phyloP scores from a whole-genome alignment of 2,888 invertebrate species.

The Drosophila neotestacea region DNA sequence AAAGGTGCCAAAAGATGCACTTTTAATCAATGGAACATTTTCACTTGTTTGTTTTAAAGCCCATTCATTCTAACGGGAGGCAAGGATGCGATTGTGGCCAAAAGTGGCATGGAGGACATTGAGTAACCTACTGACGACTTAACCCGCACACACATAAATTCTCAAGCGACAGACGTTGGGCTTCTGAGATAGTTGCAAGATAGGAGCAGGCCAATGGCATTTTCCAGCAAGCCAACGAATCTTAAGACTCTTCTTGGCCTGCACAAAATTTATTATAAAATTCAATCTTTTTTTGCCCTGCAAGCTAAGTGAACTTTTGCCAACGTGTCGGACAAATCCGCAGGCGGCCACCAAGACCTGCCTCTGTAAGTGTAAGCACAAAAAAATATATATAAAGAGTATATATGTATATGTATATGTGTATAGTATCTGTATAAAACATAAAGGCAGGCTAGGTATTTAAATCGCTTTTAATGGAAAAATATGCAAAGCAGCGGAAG shows the following conservation, averaged over 20 bases:
- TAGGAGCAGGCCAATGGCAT: constrained; percentile 31
- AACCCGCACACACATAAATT: constrained; percentile 72
- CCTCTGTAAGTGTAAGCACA: constrained; percentile 34
- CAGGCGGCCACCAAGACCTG: constrained; percentile 37
- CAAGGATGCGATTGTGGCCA: constrained; percentile 8
- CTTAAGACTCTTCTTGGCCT: constrained; percentile 58
- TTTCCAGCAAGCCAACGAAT: constrained; percentile 34
- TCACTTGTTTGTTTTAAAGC: constrained; percentile 18
- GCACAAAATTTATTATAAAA: constrained; percentile 73
- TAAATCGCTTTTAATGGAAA: constrained; percentile 80
- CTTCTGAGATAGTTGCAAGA: constrained; percentile 41
- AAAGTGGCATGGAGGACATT: constrained; percentile 19
- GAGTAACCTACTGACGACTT: constrained; percentile 68
- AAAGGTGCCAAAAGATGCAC: neutral
- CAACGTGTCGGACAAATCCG: constrained; percentile 58
- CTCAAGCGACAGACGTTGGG: constrained; percentile 43
- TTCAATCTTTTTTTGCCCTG: constrained; percentile 61
- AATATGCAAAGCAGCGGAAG: constrained; percentile 73
- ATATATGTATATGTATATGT: constrained; percentile 19
- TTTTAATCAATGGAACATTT: constrained; percentile 28
- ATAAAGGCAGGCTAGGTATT: constrained; percentile 66
- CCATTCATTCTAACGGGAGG: constrained; percentile 2
- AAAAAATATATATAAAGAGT: constrained; percentile 16
- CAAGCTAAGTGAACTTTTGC: constrained; percentile 54
- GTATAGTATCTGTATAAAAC: constrained; percentile 29